A percentile compares a stretch with the other conserved stretches of the same genome.
Evolutionary conservation across 2,113 vertebrate species (phyloP).

Genomic region (Sinocyclocheilus maitianheensis): DNA sequence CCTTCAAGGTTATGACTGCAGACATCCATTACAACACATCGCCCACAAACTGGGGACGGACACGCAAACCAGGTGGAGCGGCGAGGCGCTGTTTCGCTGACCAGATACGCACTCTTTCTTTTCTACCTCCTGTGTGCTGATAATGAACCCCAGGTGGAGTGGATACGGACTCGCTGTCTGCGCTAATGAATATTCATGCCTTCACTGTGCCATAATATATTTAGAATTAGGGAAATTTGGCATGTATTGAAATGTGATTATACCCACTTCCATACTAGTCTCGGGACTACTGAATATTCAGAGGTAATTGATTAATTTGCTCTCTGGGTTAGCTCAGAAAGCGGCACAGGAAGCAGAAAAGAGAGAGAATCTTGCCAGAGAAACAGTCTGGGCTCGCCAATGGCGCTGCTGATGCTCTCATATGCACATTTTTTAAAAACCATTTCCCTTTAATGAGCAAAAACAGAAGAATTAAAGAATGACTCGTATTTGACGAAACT

Average conservation of each 20-base stretch:
- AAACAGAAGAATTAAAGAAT: slow-evolving; percentile 32
- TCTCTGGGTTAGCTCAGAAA: slow-evolving; percentile 34
- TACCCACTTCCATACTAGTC: slow-evolving; percentile 37
- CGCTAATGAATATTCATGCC: slow-evolving; percentile 56
- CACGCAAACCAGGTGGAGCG: slow-evolving; percentile 82
- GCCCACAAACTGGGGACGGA: slow-evolving; percentile 98
- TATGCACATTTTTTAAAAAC: slow-evolving; percentile 37
- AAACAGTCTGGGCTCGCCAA: slow-evolving; percentile 42
- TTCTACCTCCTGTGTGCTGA: slow-evolving; percentile 40
- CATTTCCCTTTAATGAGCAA: slow-evolving; percentile 45
- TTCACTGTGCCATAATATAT: slow-evolving; percentile 37
- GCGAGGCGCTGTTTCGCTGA: slow-evolving; percentile 53
- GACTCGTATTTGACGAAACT: slow-evolving; percentile 6
- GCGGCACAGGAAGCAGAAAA: slow-evolving; percentile 30
- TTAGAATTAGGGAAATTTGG: slow-evolving; percentile 53
- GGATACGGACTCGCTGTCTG: slow-evolving; percentile 16
- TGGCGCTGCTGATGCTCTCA: slow-evolving; percentile 48
- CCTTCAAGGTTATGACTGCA: slow-evolving; percentile 99
- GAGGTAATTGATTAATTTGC: slow-evolving; percentile 46
- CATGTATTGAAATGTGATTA: slow-evolving; percentile 51
- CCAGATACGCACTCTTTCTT: slow-evolving; percentile 55
- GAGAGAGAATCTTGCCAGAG: slow-evolving; percentile 43
- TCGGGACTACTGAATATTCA: slow-evolving; percentile 52
- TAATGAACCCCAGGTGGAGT: slow-evolving; percentile 55
- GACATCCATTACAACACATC: slow-evolving; percentile 92